Evolutionary conservation across 2,113 vertebrate species (phyloP), one percentile per base, ranked within the genome.

Genomic region (Euleptes europaea): DNA sequence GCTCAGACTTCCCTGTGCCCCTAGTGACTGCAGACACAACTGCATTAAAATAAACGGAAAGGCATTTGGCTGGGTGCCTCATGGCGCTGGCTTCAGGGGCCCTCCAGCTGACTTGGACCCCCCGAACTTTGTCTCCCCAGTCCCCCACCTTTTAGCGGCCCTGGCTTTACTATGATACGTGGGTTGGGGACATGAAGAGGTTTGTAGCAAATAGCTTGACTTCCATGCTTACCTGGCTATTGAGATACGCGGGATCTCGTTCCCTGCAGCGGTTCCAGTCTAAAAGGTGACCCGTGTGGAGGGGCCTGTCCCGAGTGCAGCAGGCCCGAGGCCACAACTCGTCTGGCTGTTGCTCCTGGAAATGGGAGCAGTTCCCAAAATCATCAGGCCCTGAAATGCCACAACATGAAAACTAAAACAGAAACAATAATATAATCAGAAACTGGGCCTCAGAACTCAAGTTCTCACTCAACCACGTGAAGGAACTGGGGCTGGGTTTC

Each of bases 321-420:
- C 95, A 96, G 0, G 90, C 93, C 17, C 0, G 88, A 0, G 94
- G 95, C 93, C 94, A 94, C 1, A 91, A 88, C 0, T 0, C 78
- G 10, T n/a, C 84, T 0, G 92, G 93, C 60, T 94, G 90, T 38
- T 94, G 82, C 83, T 94, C 87, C 65, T 92, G 91, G 80, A 95
- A 95, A 10, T 19, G 76, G 60, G 92, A 94, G 14, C 93, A 93
- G 0, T 94, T 94, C 82, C 88, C 90, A 33, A 96, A 96, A 73
- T 95, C 95, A 42, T 90, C 90, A 0, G 95, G 91, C 70, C 95
- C 95, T 31, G 88, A 82, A 92, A 95, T 92, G 0, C 95, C 95
- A 15, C 95, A 96, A 31, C 94, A 96, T 0, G 88, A 93, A 86
- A 96, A 92, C 95, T 96, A 89, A 54, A 92, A 91, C 0, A 23